Conservation (phyloP, 2,797 vertebrate genomes). For the Urophycis tenuis region DNA sequence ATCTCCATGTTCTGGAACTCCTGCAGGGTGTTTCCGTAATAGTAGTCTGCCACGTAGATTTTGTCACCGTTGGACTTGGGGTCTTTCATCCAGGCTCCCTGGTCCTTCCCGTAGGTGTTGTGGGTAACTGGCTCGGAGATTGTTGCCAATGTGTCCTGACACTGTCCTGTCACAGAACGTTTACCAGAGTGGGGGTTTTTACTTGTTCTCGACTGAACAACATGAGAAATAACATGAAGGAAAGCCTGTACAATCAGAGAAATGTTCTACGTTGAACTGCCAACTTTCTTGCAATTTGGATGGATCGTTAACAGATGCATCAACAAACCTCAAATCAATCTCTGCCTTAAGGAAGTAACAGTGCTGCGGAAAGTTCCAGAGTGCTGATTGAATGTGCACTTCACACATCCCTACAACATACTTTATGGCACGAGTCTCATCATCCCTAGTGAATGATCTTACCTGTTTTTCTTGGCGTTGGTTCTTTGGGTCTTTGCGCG, state of each 20-base stretch:
- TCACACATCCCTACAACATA: neutral
- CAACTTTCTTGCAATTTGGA: neutral
- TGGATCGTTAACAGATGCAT: neutral
- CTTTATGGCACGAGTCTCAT: neutral
- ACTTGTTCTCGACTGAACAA: neutral
- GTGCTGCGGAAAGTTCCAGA: neutral
- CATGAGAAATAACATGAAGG: neutral
- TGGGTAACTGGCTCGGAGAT: slow-evolving; percentile 88
- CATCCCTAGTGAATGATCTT: slow-evolving; percentile 7
- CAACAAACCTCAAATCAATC: slow-evolving; percentile 1
- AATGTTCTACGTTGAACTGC: neutral
- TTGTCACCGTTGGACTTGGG: slow-evolving; percentile 80
- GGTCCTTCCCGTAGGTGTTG: slow-evolving; percentile 86
- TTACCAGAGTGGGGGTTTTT: slow-evolving; percentile 5
- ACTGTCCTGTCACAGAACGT: slow-evolving; percentile 71
- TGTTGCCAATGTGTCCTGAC: slow-evolving; percentile 92
- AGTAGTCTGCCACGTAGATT: slow-evolving; percentile 92
- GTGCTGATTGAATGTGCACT: neutral
- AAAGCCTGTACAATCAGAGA: neutral
- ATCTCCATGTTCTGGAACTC: slow-evolving; percentile 91
- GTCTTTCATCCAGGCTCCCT: slow-evolving; percentile 99
- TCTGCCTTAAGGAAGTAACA: neutral
- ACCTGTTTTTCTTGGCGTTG: slow-evolving; percentile 50
- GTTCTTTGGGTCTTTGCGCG: slow-evolving; percentile 48
- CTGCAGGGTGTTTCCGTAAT: slow-evolving; percentile 89